Evolutionary conservation across 2,888 invertebrate genomes (phyloP).

Genomic region (Molanna angustata): DNA sequence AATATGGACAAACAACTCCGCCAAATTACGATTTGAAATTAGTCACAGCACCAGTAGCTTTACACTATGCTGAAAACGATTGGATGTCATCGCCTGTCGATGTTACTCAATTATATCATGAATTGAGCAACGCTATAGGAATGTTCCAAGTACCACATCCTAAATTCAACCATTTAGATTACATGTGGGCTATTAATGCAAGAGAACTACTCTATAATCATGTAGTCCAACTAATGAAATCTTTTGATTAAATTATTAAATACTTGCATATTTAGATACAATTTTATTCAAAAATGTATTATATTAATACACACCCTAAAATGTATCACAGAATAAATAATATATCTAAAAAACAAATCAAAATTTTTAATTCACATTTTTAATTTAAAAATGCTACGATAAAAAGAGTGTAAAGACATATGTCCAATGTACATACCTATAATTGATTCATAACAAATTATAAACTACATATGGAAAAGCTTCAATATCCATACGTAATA

Average conservation of each 20-base stretch:
- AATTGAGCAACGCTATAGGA: constrained; percentile 46
- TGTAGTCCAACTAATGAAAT: constrained; percentile 47
- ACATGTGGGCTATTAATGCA: constrained; percentile 53
- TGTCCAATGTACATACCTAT: no score
- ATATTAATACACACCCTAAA: no score
- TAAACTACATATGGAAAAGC: no score
- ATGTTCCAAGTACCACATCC: constrained; percentile 47
- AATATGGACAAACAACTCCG: constrained; percentile 50
- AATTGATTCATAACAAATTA: no score
- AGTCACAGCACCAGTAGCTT: constrained; percentile 48
- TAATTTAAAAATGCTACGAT: no score
- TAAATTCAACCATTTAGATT: constrained; percentile 57
- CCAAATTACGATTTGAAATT: constrained; percentile 51
- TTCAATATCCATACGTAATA: no score
- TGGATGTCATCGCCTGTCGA: constrained; percentile 50
- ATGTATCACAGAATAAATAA: no score
- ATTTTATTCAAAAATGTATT: no score
- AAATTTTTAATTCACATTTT: no score
- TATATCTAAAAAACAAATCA: no score
- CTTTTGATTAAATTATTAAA: constrained; percentile 37
- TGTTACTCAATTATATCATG: constrained; percentile 43
- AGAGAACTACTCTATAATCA: constrained; percentile 48
- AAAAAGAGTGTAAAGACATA: no score
- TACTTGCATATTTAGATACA: no score
- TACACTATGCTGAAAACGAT: constrained; percentile 55